phyloP scores from a whole-genome alignment of 2,797 vertebrate species.

The Eupleurogrammus muticus region DNA sequence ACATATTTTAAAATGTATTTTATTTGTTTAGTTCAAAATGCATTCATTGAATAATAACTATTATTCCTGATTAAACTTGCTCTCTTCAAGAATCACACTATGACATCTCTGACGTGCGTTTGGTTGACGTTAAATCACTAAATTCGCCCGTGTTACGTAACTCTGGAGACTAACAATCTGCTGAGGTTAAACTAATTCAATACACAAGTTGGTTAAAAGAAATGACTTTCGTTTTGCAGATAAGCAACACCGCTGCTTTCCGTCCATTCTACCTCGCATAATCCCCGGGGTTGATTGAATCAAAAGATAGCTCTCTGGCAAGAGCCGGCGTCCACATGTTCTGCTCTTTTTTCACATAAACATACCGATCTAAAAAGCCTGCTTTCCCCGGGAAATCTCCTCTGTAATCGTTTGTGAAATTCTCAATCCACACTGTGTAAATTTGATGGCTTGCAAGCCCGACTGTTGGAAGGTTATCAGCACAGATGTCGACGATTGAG shows the following conservation, averaged over 20 bases:
- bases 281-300: slow-evolving; percentile 66
- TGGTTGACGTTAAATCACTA: background rate
- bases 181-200: slow-evolving; percentile 32
- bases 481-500: slow-evolving; percentile 24
- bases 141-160: background rate
- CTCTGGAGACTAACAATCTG: slow-evolving; percentile 7
- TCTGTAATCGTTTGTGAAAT: slow-evolving; percentile 63
- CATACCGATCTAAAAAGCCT: slow-evolving; percentile 56
- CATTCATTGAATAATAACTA: background rate
- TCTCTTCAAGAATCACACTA: background rate
- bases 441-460: slow-evolving; percentile 15
- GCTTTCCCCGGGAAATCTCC: slow-evolving; percentile 50
- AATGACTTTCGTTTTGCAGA: slow-evolving; percentile 30
- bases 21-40: background rate
- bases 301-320: slow-evolving; percentile 42
- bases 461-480: slow-evolving; percentile 21
- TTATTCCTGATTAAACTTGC: background rate
- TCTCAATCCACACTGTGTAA: slow-evolving; percentile 42
- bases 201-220: slow-evolving; percentile 46
- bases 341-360: slow-evolving; percentile 62
- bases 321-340: slow-evolving; percentile 40
- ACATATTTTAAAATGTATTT: too few relatives aligned
- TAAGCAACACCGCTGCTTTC: slow-evolving; percentile 38
- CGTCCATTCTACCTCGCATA: slow-evolving; percentile 40
- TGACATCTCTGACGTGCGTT: slow-evolving; percentile 2